Conservation (phyloP, 2,797 vertebrate genomes). For the Catostomus latipinnis region DNA sequence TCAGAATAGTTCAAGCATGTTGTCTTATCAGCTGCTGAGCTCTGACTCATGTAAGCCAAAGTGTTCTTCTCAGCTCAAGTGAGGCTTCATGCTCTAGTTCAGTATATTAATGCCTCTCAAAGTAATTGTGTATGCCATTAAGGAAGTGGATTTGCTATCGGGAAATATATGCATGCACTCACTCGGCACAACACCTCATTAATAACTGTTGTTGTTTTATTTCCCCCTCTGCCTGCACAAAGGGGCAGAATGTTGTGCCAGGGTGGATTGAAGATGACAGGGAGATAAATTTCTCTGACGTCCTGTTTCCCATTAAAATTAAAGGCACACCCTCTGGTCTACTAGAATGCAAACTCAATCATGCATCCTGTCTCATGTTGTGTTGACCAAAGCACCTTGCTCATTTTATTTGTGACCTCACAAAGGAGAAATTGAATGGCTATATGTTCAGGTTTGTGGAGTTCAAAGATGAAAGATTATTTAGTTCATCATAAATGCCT, state of each 20-base stretch:
- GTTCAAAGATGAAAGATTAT: too few species aligned
- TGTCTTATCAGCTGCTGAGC: not conserved
- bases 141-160: conserved; percentile 86
- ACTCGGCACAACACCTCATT: conserved; percentile 84
- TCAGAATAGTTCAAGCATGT: not conserved
- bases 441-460: not conserved
- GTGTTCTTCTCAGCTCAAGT: conserved; percentile 22
- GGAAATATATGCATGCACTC: conserved; percentile 78
- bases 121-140: conserved; percentile 86
- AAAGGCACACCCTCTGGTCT: conserved; percentile 48
- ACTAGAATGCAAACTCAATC: conserved; percentile 35
- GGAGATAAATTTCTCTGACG: conserved; percentile 81
- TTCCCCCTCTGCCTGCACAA: conserved; percentile 54
- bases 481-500: not conserved
- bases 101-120: conserved; percentile 80
- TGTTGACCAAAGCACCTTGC: not conserved
- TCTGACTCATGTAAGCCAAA: not conserved
- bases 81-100: conserved; percentile 52
- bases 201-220: conserved; percentile 81
- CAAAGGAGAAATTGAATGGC: conserved; percentile 67
- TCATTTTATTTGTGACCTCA: not conserved
- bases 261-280: conserved; percentile 73
- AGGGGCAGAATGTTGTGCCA: conserved; percentile 68
- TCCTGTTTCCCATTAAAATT: conserved; percentile 72
- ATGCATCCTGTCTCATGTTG: conserved; percentile 26